Percentiles rank a stretch among this genome's conserved stretches.
Conservation (phyloP, 1,140 invertebrate species). For the Cyrtorhinus lividipennis region DNA sequence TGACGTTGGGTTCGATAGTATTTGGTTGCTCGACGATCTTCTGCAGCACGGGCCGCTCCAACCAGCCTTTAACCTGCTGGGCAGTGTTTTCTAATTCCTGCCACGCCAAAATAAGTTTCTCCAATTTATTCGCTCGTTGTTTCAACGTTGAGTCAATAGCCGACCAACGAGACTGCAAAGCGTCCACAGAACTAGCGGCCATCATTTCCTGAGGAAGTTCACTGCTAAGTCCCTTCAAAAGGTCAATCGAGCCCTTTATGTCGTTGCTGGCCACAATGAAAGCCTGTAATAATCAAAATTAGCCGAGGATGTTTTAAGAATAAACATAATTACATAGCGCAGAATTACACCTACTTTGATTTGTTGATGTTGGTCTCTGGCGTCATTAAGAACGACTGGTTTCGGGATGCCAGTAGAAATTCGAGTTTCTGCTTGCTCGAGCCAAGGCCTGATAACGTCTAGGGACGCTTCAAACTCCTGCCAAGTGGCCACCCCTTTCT, state of each 20-base stretch:
- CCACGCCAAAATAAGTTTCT: slow-evolving; percentile 66
- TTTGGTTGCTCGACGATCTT: slow-evolving; percentile 38
- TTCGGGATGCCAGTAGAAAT: slow-evolving; percentile 49
- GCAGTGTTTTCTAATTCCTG: slow-evolving; percentile 58
- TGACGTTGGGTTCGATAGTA: slow-evolving; percentile 39
- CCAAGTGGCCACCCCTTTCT: slow-evolving; percentile 66
- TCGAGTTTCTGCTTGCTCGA: slow-evolving; percentile 70
- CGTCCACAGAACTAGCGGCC: slow-evolving; percentile 57
- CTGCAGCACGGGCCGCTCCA: slow-evolving; percentile 41
- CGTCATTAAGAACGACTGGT: slow-evolving; percentile 60
- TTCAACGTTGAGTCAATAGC: slow-evolving; percentile 54
- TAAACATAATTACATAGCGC: not conserved
- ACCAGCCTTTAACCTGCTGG: slow-evolving; percentile 54
- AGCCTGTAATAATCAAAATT: slow-evolving; percentile 22
- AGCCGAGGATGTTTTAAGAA: not conserved
- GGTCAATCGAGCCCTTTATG: slow-evolving; percentile 40
- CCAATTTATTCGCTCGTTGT: slow-evolving; percentile 57
- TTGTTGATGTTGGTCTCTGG: slow-evolving; percentile 55
- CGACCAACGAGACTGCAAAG: slow-evolving; percentile 61
- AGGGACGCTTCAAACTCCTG: slow-evolving; percentile 65
- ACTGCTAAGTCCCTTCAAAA: slow-evolving; percentile 51
- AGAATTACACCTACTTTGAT: slow-evolving; percentile 22
- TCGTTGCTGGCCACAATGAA: slow-evolving; percentile 37
- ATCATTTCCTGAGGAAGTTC: slow-evolving; percentile 54
- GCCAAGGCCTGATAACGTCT: slow-evolving; percentile 70